These are phyloP conservation scores for Furcula furcula DNA, from an alignment of 2,888 invertebrate species.

Conservation along the genomic window DNA sequence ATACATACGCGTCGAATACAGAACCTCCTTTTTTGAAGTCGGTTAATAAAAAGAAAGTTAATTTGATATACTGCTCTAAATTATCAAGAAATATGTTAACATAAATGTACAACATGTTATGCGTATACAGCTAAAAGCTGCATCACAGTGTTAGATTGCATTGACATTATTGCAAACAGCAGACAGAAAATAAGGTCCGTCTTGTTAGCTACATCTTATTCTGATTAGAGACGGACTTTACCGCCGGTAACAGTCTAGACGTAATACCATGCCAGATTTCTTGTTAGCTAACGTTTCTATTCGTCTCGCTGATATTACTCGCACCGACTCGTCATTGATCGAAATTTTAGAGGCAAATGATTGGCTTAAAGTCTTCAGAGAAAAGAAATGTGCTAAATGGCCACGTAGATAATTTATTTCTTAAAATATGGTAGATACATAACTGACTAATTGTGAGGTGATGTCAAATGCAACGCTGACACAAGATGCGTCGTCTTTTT, in stretches of 20 bases:
- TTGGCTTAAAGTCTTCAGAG: too few relatives aligned
- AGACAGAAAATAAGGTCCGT: background rate
- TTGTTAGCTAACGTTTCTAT: slow-evolving; percentile 8
- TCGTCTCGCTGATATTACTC: background rate
- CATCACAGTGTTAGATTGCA: background rate
- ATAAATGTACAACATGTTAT: background rate
- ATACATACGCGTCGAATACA: too few relatives aligned
- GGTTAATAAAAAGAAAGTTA: background rate
- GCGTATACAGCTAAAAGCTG: background rate
- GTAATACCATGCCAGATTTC: slow-evolving; percentile 11
- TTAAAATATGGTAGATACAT: too few relatives aligned
- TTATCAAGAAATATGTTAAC: background rate
- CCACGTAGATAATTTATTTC: too few relatives aligned
- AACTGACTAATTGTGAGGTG: too few relatives aligned
- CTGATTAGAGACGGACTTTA: slow-evolving; percentile 15
- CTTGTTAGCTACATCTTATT: slow-evolving; percentile 5
- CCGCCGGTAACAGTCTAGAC: slow-evolving; percentile 16
- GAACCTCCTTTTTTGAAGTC: too few relatives aligned
- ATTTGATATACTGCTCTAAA: background rate
- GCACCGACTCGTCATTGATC: background rate
- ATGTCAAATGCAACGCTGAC: too few relatives aligned
- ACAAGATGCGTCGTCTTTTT: too few relatives aligned
- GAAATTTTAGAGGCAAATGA: too few relatives aligned
- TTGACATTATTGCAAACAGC: background rate
- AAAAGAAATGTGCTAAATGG: too few relatives aligned